These are phyloP conservation scores for Reinhardtius hippoglossoides DNA, from an alignment of 2,113 vertebrate species.

Conservation along the genomic window DNA sequence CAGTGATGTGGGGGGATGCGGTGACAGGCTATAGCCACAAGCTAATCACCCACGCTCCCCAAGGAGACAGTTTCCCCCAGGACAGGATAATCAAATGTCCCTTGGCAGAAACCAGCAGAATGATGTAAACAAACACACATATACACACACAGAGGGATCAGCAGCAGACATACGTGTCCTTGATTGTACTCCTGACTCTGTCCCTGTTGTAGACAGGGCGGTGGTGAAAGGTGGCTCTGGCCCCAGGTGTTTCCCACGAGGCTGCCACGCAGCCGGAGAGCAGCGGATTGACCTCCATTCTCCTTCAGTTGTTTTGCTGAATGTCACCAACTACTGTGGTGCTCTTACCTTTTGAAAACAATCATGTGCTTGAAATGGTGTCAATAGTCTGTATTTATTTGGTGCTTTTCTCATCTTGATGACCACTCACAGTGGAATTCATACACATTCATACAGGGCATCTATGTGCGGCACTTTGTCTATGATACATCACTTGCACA, in stretches of 20 bases:
- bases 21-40: constrained; percentile 70
- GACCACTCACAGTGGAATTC: no score
- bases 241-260: constrained; percentile 55
- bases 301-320: constrained; percentile 40
- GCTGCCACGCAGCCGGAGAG: constrained; percentile 31
- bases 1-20: constrained; percentile 31
- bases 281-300: constrained; percentile 53
- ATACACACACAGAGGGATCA: constrained; percentile 32
- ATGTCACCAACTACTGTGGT: constrained; percentile 25
- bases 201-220: constrained; percentile 37
- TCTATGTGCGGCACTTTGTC: no score
- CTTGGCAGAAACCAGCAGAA: constrained; percentile 49
- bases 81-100: constrained; percentile 67
- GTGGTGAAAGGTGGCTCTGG: constrained; percentile 62
- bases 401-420: no score
- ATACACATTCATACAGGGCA: no score
- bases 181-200: constrained; percentile 51
- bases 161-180: constrained; percentile 54
- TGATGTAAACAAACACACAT: constrained; percentile 62
- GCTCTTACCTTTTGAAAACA: constrained; percentile 9
- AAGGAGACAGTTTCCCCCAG: constrained; percentile 55
- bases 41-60: constrained; percentile 62
- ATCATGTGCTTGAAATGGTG: not conserved
- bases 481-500: no score
- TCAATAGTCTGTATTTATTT: not conserved